A percentile compares a stretch with the other conserved stretches of the same genome.
Evolutionary conservation across 2,113 vertebrate species (phyloP).

Genomic region (Hydrolagus affinis): DNA sequence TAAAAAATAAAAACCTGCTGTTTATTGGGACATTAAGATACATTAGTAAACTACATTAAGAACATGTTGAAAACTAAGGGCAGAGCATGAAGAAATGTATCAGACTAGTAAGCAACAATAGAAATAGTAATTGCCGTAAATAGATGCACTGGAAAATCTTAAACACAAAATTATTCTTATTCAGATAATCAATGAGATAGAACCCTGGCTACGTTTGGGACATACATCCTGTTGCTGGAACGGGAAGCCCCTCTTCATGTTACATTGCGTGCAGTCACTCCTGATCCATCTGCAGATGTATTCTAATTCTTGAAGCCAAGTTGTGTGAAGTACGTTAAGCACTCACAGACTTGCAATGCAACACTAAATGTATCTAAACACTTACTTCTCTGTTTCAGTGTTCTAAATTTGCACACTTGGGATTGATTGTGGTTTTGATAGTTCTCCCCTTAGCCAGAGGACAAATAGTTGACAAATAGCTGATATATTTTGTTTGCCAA

Average conservation of each 20-base stretch:
- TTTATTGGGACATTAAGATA: slow-evolving; percentile 3
- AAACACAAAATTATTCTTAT: neutral
- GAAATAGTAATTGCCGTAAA: neutral
- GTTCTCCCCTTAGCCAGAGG: too few relatives aligned
- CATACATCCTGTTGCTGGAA: neutral
- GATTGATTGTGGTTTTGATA: neutral
- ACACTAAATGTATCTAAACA: neutral
- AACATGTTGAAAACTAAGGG: neutral
- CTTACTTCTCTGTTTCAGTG: neutral
- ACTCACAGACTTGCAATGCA: neutral
- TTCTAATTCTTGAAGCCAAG: too few relatives aligned
- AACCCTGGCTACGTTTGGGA: neutral
- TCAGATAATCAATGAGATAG: neutral
- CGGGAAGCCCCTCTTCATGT: neutral
- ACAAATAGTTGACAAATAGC: too few relatives aligned
- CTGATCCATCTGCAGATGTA: neutral
- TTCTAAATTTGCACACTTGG: neutral
- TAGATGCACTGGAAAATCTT: neutral
- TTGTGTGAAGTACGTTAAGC: neutral
- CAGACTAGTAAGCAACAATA: neutral
- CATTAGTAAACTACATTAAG: neutral
- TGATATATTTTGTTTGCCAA: too few relatives aligned
- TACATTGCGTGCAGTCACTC: too few relatives aligned
- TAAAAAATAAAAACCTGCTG: neutral
- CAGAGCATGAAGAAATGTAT: too few relatives aligned